Evolutionary conservation across 1,140 invertebrate genomes (phyloP), one percentile per base, ranked within the genome.

Genomic region (Diorhabda carinulata): DNA sequence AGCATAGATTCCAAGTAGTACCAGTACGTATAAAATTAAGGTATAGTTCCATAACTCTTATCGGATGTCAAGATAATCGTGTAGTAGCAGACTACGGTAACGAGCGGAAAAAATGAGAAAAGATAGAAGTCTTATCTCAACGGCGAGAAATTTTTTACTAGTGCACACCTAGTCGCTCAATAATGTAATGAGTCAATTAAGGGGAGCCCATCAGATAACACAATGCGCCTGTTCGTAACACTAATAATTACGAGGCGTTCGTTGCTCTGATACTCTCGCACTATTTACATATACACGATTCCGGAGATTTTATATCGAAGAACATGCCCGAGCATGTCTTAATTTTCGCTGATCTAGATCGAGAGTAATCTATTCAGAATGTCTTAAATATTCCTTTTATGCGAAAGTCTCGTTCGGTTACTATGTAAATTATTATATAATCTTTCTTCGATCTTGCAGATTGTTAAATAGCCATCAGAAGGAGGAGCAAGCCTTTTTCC

Each of bases 131-230:
- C 73, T 76, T 76, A 76, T 76, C 75, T 74, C 68, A 73, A 74
- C 73, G 72, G 75, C 73, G 75, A 73, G 75, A 76, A 76, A 72
- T 74, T 76, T 76, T 76, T 76, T 76, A 76, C 73, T 76, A 76
- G 73, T 72, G 70, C 75, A 76, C 75, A 76, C 75, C 75, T 74
- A 72, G 70, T 66, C 73, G 68, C 59, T 70, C 72, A 72, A 73
- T 72, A 73, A 76, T 71, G 75, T 76, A 76, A 76, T 74, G 75
- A 76, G 75, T 76, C 75, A 76, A 76, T 76, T 76, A 76, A 73
- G 57, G 57, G 75, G 59, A 73, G 67, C 72, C 71, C 66, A 76
- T 76, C 75, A 71, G 75, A 76, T 76, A 76, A 74, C 64, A 74
- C 70, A 74, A 76, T 74, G 69, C 74, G 68, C 72, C 61, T 25